Evolutionary conservation across 2,113 vertebrate species (phyloP).

Genomic region (Microcebus tavaratra): DNA sequence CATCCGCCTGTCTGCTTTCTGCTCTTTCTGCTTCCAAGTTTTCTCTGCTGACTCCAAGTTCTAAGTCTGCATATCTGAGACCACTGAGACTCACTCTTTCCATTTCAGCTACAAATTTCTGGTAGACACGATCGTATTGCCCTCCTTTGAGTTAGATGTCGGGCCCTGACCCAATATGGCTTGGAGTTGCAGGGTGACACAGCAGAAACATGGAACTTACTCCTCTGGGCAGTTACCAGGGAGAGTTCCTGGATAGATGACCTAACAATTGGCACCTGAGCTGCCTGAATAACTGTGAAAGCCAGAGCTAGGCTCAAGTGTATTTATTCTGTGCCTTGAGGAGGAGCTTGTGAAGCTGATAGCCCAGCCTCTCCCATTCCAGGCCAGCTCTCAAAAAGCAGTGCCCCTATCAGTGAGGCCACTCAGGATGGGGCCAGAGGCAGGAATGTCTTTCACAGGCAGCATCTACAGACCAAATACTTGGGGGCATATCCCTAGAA

Average conservation of each 20-base stretch:
- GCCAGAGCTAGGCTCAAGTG: neutral
- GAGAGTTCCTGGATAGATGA: neutral
- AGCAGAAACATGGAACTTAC: neutral
- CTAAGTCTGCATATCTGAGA: neutral
- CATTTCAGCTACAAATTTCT: neutral
- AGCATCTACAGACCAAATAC: neutral
- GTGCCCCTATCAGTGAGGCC: neutral
- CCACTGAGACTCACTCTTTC: too few species aligned
- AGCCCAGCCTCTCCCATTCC: fast-evolving
- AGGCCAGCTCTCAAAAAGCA: neutral
- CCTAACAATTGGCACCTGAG: neutral
- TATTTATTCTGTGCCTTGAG: neutral
- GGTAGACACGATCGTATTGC: neutral
- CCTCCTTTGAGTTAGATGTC: neutral
- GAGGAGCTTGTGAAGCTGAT: neutral
- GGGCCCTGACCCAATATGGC: neutral
- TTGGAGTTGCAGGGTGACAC: neutral
- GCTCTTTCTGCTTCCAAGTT: neutral
- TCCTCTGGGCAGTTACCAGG: neutral
- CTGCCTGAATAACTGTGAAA: neutral
- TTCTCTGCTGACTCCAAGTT: neutral
- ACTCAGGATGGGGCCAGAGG: neutral
- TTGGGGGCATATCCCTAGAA: neutral
- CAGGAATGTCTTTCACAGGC: neutral
- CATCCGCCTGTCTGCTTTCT: neutral